A percentile compares a stretch with the other conserved stretches of the same genome.
phyloP scores from a whole-genome alignment of 2,888 invertebrate species.

The Xanthorhoe designata region DNA sequence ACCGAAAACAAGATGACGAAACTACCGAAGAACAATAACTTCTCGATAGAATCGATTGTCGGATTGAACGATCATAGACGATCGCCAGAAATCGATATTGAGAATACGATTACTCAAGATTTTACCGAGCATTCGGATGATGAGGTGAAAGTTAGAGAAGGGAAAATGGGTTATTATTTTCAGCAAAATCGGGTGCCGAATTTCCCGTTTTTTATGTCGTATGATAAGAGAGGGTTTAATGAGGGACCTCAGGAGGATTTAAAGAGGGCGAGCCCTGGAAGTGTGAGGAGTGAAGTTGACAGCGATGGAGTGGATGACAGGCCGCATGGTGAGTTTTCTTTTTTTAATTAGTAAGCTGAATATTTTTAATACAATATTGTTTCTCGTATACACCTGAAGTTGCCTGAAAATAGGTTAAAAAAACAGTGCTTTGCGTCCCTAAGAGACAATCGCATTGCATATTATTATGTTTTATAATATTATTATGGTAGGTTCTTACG shows the following conservation, averaged over 20 bases:
- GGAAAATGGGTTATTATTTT: slow-evolving; percentile 77
- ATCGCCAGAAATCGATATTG: slow-evolving; percentile 80
- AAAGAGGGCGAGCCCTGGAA: slow-evolving; percentile 77
- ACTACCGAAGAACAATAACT: slow-evolving; percentile 83
- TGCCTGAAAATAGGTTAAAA: too few species aligned
- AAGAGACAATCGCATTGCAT: too few species aligned
- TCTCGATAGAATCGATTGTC: slow-evolving; percentile 88
- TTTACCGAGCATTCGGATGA: slow-evolving; percentile 72
- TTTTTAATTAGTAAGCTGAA: not conserved
- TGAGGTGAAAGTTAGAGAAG: slow-evolving; percentile 70
- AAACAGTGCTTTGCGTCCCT: too few species aligned
- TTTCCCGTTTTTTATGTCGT: slow-evolving; percentile 81
- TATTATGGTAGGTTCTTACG: too few species aligned
- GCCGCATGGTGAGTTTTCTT: slow-evolving; percentile 68
- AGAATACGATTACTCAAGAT: slow-evolving; percentile 74
- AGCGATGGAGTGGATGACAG: slow-evolving; percentile 79
- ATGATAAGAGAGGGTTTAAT: slow-evolving; percentile 71
- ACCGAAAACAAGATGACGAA: slow-evolving; percentile 78
- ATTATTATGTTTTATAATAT: too few species aligned
- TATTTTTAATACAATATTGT: too few species aligned
- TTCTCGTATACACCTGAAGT: too few species aligned
- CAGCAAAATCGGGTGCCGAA: slow-evolving; percentile 77
- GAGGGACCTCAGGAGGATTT: slow-evolving; percentile 69
- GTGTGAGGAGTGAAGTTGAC: slow-evolving; percentile 77
- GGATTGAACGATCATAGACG: slow-evolving; percentile 67